Evolutionary conservation across 1,140 invertebrate genomes (phyloP).

Genomic region (Arctopsyche grandis): DNA sequence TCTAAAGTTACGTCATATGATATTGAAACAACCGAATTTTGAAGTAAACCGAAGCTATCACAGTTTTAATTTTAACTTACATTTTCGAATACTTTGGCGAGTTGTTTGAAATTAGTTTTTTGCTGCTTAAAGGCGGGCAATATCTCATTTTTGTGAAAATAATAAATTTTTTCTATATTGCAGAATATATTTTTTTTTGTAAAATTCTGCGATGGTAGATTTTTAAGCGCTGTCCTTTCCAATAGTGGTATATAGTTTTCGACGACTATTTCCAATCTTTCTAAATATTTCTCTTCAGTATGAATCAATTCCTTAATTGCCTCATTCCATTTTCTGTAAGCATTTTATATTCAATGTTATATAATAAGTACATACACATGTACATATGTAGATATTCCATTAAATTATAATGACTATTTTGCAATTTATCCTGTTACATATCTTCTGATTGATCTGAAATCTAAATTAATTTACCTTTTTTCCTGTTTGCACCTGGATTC

Average conservation of each 20-base stretch:
- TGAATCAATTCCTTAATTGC: conserved; percentile 63
- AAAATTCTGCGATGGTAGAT: conserved; percentile 50
- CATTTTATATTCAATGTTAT: no score
- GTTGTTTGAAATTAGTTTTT: conserved; percentile 1
- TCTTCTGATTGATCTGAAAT: no score
- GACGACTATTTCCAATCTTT: conserved; percentile 62
- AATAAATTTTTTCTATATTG: conserved; percentile 63
- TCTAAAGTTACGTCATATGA: no score
- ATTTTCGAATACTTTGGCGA: conserved; percentile 4
- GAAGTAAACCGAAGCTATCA: no score
- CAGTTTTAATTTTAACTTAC: conserved; percentile 12
- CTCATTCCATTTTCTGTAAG: conserved; percentile 62
- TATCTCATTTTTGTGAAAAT: conserved; percentile 63
- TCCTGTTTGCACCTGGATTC: no score
- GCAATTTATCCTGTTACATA: no score
- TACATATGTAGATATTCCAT: no score
- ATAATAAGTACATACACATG: no score
- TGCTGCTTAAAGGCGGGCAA: conserved; percentile 55
- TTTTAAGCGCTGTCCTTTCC: conserved; percentile 55
- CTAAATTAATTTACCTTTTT: no score
- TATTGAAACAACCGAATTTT: no score
- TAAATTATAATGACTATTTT: no score
- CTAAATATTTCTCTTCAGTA: conserved; percentile 64
- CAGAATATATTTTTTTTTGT: conserved; percentile 62
- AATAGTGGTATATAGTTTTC: conserved; percentile 64